Base-by-base conservation (phyloP, 2,797 vertebrate species). In the Gephyroberyx darwinii region DNA sequence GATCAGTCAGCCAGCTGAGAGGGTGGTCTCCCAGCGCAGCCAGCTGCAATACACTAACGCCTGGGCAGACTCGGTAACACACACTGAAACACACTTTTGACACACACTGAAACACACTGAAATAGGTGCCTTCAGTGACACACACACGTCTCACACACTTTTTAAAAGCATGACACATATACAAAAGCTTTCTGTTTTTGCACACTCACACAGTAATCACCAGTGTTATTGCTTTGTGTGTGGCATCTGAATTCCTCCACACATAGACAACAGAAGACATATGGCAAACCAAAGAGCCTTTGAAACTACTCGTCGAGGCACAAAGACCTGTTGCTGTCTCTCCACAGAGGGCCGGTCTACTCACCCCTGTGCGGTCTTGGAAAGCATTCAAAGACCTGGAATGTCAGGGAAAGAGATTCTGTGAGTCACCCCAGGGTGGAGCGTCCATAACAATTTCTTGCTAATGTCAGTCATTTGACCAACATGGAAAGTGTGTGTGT, bases 41-140 rank as follows among this genome's bases (percentile, higher is more conserved):
- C 37, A 16, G 37, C 20, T 54, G 86, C 69, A 8, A 80, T 84
- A 82, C 73, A 83, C 83, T 19, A 70, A 77, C 12, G 41, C 33
- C 33, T 43, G 19, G 12, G 19, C 52, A 30, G 17, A 54, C 48
- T 26, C 50, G 22, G 20, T n/a, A 17, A 65, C 33, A 60, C 58
- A 60, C 58, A 60, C 39, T 22, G 19, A 17, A 20, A 17, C 33
- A 7, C 6, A 17, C 26, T 55, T 55, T 55, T 19, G 5, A 45
- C 59, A 17, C 59, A 45, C 20, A 26, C 26, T n/a, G n/a, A n/a
- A n/a, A n/a, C n/a, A n/a, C 59, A 45, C 20, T 31, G 41, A n/a
- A 37, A 57, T 8, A 14, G 41, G 51, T 8, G 5, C 55, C 22
- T 20, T 16, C 26, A 14, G 7, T 9, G 55, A 57, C 10, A 17